A percentile compares a stretch with the other conserved stretches of the same genome.
These are phyloP conservation scores for Scarus forsteni DNA, from an alignment of 2,797 vertebrate genomes.

Conservation along the genomic window DNA sequence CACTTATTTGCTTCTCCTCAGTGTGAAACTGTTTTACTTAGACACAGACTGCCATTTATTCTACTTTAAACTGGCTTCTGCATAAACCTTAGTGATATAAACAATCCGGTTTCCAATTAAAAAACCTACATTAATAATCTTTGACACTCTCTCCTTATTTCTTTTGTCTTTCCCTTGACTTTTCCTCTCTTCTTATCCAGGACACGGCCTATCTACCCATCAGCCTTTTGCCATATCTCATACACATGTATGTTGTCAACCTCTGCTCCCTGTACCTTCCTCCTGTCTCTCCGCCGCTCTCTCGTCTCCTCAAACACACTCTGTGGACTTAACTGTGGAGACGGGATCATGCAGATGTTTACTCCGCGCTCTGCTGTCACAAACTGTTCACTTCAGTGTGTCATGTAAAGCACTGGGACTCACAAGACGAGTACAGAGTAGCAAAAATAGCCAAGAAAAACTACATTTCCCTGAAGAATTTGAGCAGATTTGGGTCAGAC, in stretches of 20 bases:
- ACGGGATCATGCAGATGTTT: conserved; percentile 49
- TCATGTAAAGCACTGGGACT: conserved; percentile 25
- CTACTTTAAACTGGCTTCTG: no score
- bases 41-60: no score
- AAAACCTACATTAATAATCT: background rate
- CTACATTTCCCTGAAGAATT: conserved; percentile 54
- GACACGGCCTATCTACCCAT: conserved; percentile 19
- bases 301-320: conserved; percentile 12
- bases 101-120: no score
- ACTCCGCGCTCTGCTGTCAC: conserved; percentile 48
- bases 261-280: background rate
- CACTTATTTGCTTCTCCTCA: no score
- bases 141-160: background rate
- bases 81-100: no score
- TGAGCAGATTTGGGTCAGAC: conserved; percentile 64
- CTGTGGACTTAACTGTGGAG: conserved; percentile 35
- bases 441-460: conserved; percentile 60
- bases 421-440: conserved; percentile 16
- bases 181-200: background rate
- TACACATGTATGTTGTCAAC: conserved; percentile 9
- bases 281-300: background rate
- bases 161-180: background rate
- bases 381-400: conserved; percentile 40
- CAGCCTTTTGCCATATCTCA: conserved; percentile 25
- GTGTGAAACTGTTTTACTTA: no score